Base-by-base conservation (phyloP, 2,797 vertebrate genomes). In the Setipinna tenuifilis region DNA sequence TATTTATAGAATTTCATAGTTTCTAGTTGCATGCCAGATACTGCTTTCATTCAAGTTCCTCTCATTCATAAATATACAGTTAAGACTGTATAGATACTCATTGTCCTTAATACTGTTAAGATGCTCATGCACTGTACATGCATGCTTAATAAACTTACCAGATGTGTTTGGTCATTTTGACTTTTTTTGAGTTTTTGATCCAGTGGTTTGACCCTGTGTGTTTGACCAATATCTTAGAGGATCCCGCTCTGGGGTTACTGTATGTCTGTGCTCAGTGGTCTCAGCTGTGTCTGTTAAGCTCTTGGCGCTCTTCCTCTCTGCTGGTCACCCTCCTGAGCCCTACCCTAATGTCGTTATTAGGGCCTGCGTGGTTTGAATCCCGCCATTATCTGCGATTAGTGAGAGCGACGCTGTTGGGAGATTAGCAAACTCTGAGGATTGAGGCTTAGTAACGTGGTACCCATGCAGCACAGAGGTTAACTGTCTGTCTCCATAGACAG, bases 321-420 rank as follows among this genome's bases (percentile, higher is more conserved):
- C 85, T 75, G 78, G 84, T 58, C 68, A 48, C 83, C 84, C 89
- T 90, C 91, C 87, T 88, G 86, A 91, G 91, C 90, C 87, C 90
- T 82, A 4, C 86, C 89, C 88, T 87, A 90, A 91, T 93, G 91
- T 92, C 90, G 91, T 90, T 93, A 92, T 95, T 94, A 93, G 90
- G 91, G 92, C 90, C 88, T 90, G 91, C 85, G 89, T 89, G 50
- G 85, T 90, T 90, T 62, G 88, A 91, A 92, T 91, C 91, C 91
- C 92, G 91, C 92, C 90, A 92, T 95, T 95, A 94, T 93, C 91
- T 91, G 90, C 92, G 92, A 94, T 95, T 93, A 95, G 91, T 35
- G 65, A 84, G 92, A 28, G 84, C 86, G 89, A 86, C 80, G 83
- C 86, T 86, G 81, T 81, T 83, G 89, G 90, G 88, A 90, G 88